phyloP scores from a whole-genome alignment of 2,888 invertebrate genomes.

The Eupithecia dodoneata region DNA sequence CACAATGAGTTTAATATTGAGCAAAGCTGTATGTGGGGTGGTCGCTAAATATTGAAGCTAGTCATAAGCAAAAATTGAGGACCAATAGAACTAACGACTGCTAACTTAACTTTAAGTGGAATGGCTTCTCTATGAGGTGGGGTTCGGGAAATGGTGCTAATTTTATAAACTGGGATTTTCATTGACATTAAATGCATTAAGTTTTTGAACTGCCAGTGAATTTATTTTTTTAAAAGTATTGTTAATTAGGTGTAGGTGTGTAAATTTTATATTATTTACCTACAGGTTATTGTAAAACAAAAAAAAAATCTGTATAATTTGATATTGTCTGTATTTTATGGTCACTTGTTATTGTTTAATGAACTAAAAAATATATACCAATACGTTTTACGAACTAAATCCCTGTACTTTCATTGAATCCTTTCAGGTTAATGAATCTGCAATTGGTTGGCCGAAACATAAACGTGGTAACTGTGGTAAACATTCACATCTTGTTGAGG shows the following conservation, averaged over 20 bases:
- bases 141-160: conserved; percentile 25
- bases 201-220: conserved; percentile 10
- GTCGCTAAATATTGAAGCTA: background rate
- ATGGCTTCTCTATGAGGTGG: background rate
- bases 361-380: conserved; percentile 79
- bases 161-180: conserved; percentile 12
- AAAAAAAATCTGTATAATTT: conserved; percentile 44
- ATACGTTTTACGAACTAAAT: conserved; percentile 82
- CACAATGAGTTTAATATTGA: too few species aligned
- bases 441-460: conserved; percentile 70
- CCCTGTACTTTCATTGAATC: conserved; percentile 81
- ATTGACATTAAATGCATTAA: background rate
- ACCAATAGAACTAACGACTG: conserved; percentile 3
- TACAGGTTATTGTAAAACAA: conserved; percentile 24
- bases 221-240: conserved; percentile 19
- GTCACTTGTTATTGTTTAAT: conserved; percentile 74
- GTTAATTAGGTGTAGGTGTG: conserved; percentile 28
- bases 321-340: conserved; percentile 80
- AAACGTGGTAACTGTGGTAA: conserved; percentile 55
- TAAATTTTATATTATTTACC: conserved; percentile 19
- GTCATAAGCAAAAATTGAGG: conserved; percentile 12
- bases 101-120: background rate
- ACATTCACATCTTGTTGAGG: conserved; percentile 79
- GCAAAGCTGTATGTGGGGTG: background rate
- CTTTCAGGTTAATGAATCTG: conserved; percentile 78